Conservation (phyloP, 1,140 invertebrate species). For the Macrocentrus cingulum region DNA sequence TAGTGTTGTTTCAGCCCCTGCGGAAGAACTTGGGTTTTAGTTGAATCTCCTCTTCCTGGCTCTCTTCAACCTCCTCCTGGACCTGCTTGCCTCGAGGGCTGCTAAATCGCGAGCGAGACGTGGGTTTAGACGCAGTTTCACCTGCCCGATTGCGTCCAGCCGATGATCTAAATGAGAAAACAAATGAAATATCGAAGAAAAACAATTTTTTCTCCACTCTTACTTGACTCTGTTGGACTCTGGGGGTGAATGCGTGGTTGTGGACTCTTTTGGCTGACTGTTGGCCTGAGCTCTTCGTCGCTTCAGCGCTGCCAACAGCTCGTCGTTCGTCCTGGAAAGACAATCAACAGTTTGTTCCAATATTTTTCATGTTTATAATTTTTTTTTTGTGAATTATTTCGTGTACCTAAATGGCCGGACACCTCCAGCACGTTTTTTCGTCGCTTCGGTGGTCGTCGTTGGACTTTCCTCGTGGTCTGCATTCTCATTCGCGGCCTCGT, state of each 20-base stretch:
- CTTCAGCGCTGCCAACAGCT: conserved; percentile 70
- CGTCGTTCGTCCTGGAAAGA: conserved; percentile 71
- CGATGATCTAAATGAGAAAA: neutral
- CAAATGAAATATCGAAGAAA: neutral
- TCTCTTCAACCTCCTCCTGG: conserved; percentile 46
- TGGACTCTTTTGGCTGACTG: conserved; percentile 29
- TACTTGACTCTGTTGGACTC: conserved; percentile 42
- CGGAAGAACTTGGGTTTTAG: conserved; percentile 45
- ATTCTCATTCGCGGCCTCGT: conserved; percentile 50
- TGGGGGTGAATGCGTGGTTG: conserved; percentile 27
- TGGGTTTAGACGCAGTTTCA: conserved; percentile 32
- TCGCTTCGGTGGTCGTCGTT: conserved; percentile 66
- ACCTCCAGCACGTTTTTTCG: conserved; percentile 65
- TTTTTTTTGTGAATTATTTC: neutral
- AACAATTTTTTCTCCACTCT: conserved; percentile 5
- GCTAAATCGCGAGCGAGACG: conserved; percentile 40
- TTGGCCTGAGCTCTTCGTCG: conserved; percentile 62
- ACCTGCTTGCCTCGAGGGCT: conserved; percentile 32
- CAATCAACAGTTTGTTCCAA: neutral
- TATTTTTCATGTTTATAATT: neutral
- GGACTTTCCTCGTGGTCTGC: conserved; percentile 52
- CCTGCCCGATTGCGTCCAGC: conserved; percentile 20
- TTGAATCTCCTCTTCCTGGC: conserved; percentile 46
- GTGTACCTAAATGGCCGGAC: conserved; percentile 58
- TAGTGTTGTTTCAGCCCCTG: conserved; percentile 43